Evolutionary conservation across 2,888 invertebrate species (phyloP), one percentile per base, ranked within the genome.

Genomic region (Trilocha varians): DNA sequence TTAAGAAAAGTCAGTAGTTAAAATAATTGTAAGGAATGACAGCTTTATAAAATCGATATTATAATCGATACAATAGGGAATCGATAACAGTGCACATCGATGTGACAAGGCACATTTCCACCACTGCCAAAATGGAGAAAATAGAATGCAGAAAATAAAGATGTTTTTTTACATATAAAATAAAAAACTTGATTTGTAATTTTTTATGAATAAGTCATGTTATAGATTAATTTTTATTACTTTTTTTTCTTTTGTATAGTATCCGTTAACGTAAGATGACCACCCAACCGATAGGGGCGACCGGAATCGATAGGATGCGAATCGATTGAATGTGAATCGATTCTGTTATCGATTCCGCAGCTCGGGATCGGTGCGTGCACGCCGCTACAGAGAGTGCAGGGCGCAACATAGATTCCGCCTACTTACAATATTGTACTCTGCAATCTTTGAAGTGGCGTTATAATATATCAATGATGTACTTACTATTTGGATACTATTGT

Each of bases 31-130:
- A 82, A 78, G 80, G 65, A 71, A 74, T 70, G 75, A 78, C 80
- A 84, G 84, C 84, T 84, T 84, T 84, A 84, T 78, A 69, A n/a
- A 71, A 61, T 73, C 68, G 64, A 65, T 73, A 79, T 70, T 75
- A 69, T 64, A 67, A 70, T 67, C 66, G 65, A 68, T 65, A 65
- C 62, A 67, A 58, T 56, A 41, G 40, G n/a, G 42, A 62, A 62
- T 59, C 59, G 58, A 65, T 59, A 56, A 59, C 57, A 60, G 63
- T 62, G 70, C 76, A 77, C 75, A 67, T 73, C 59, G 67, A 70
- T 72, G 73, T 75, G 75, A 82, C 86, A 85, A 87, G 87, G 87
- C 87, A 87, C 87, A 87, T 87, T 82, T 86, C 86, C 79, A 85
- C 65, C 83, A 84, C 80, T 83, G 86, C 85, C 86, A 80, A 82